Base-by-base conservation (phyloP, 64 coral and sea anemone genomes). In the Dendrophyllia cribrosa region DNA sequence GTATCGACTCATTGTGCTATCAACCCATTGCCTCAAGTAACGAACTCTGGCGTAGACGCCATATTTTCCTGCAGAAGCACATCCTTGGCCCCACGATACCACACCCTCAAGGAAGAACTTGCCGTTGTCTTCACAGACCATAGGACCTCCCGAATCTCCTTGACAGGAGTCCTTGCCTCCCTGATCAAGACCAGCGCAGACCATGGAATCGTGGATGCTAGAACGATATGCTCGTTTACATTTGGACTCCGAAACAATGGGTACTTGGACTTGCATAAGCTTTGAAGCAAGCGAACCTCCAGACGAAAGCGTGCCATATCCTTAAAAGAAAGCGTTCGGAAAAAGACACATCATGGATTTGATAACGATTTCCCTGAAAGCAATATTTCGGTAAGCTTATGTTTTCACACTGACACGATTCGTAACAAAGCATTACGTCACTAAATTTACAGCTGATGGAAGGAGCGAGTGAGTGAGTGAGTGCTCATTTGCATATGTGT, bases 151-250 rank as follows among this genome's bases (percentile, higher is more conserved):
- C 5, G 88, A 90, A 49, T 90, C 88, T 15, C 76, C 88, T 14
- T 90, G 88, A 43, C 88, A 90, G 11, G 88, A 69, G 9, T 90
- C 88, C 43, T 90, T 81, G 22, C 88, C 88, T 9, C 88, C 88
- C 12, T 59, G 2, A 5, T 19, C 26, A 19, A 82, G 77, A 9
- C 88, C 88, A 70, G 77, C 88, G 13, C 88, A 90, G 26, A 90
- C 11, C 88, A 90, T 90, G 14, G 88, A 90, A 25, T 90, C 88
- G 44, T 90, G 88, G 19, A 82, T 59, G 21, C 16, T 9, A 9
- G 48, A 80, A 1, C 77, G 66, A 61, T 91, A 91, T 6, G 65
- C 21, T 7, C 10, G 6, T 7, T 7, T 82, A 8, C 77, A 82
- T 45, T 3, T 59, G 23, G 25, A 7, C 23, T 82, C 50, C 15